Evolutionary conservation across 2,113 vertebrate species (phyloP).

Genomic region (Psephotus haematonotus): DNA sequence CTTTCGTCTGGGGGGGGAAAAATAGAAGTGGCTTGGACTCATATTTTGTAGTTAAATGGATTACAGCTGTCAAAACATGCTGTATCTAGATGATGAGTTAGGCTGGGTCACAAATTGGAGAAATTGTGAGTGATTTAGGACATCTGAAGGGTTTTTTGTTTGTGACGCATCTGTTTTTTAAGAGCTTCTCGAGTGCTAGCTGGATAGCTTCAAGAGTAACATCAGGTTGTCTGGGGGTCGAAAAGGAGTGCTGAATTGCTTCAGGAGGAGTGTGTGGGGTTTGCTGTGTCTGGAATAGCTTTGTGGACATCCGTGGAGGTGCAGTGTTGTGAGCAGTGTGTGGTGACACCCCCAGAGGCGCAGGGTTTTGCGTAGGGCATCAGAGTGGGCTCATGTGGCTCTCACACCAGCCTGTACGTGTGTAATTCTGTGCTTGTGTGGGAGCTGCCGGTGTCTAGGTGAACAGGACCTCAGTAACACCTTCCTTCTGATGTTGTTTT

Average conservation of each 20-base stretch:
- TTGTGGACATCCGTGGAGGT: background rate
- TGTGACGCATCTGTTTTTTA: background rate
- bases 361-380: background rate
- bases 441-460: background rate
- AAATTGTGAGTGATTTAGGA: background rate
- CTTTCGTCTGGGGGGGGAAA: background rate
- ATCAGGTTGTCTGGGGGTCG: background rate
- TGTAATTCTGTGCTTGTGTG: background rate
- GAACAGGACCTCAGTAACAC: background rate
- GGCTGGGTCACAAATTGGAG: background rate
- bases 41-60: background rate
- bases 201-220: background rate
- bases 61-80: background rate
- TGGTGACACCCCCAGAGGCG: background rate
- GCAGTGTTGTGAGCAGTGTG: rapidly evolving
- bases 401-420: background rate
- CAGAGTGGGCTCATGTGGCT: rapidly evolving
- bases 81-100: background rate
- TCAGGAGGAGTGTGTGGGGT: background rate
- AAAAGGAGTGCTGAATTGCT: background rate
- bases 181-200: background rate
- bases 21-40: background rate
- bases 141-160: background rate
- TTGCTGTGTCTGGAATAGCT: background rate
- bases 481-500: background rate